phyloP scores from a whole-genome alignment of 2,888 invertebrate genomes.

The Agrotis exclamationis region DNA sequence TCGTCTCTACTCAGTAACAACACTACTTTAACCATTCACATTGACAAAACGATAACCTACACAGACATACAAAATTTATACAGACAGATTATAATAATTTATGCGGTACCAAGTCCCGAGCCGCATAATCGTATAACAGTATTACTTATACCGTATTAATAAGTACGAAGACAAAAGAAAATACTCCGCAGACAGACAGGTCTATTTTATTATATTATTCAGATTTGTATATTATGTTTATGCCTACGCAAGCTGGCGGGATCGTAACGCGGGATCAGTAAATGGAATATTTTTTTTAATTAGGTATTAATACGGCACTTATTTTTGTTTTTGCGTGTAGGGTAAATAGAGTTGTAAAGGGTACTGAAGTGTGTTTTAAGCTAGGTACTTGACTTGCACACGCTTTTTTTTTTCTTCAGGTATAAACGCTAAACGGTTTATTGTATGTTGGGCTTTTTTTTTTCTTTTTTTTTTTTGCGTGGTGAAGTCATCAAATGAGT shows the following conservation, averaged over 20 bases:
- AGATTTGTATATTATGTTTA: constrained; percentile 30
- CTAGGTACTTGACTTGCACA: constrained; percentile 24
- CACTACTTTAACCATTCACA: constrained; percentile 8
- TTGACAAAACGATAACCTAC: constrained; percentile 17
- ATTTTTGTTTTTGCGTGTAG: constrained; percentile 17
- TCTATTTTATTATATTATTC: constrained; percentile 36
- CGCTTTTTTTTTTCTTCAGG: no score
- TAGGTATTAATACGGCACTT: constrained; percentile 35
- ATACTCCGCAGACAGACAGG: constrained; percentile 32
- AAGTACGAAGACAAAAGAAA: constrained; percentile 45
- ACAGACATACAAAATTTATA: constrained; percentile 32
- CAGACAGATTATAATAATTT: constrained; percentile 45
- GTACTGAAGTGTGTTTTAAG: constrained; percentile 26
- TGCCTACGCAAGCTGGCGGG: background rate
- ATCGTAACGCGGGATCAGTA: constrained; percentile 5
- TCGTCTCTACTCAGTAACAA: background rate
- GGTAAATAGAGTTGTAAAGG: constrained; percentile 35
- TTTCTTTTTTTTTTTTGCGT: no score
- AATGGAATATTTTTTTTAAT: constrained; percentile 41
- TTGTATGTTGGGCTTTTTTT: no score
- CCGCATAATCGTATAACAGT: constrained; percentile 48
- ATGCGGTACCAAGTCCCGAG: constrained; percentile 33
- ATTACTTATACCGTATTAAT: constrained; percentile 50
- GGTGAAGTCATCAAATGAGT: no score
- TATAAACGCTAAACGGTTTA: no score